phyloP scores from a whole-genome alignment of 1,140 invertebrate species.

The Lepidurus couesii region DNA sequence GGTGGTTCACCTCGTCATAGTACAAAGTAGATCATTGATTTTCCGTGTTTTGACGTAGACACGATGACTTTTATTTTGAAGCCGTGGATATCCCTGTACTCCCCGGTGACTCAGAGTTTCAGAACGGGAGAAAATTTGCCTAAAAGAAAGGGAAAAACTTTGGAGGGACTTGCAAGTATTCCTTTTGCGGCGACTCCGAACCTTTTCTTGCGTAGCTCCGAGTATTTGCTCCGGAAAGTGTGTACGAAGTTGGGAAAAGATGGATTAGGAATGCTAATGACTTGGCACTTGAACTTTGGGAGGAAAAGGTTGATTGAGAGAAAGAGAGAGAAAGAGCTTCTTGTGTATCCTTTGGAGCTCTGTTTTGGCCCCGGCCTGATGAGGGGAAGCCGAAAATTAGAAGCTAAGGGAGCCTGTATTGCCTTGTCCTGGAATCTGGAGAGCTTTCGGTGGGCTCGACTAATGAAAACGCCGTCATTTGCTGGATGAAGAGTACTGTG shows the following conservation, averaged over 20 bases:
- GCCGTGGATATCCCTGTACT: too few relatives aligned
- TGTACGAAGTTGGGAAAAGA: neutral
- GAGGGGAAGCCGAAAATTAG: neutral
- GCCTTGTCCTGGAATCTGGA: neutral
- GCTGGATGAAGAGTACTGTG: neutral
- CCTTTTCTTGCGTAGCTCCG: neutral
- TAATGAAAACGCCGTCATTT: neutral
- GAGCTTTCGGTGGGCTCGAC: neutral
- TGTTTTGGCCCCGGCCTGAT: neutral
- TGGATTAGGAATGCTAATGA: slow-evolving; percentile 14
- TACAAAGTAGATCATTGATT: neutral
- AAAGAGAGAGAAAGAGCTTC: neutral
- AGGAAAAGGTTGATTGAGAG: neutral
- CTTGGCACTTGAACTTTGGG: neutral
- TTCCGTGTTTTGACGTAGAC: neutral
- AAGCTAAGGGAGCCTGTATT: neutral
- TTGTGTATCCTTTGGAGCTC: neutral
- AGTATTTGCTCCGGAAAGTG: neutral
- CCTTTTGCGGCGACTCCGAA: too few relatives aligned
- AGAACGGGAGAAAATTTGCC: too few relatives aligned
- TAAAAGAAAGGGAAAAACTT: too few relatives aligned
- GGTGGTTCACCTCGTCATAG: neutral
- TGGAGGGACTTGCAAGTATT: too few relatives aligned
- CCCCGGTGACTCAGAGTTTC: too few relatives aligned
- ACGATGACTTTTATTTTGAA: neutral